phyloP scores from a whole-genome alignment of 2,113 vertebrate genomes.

The Calonectris borealis region DNA sequence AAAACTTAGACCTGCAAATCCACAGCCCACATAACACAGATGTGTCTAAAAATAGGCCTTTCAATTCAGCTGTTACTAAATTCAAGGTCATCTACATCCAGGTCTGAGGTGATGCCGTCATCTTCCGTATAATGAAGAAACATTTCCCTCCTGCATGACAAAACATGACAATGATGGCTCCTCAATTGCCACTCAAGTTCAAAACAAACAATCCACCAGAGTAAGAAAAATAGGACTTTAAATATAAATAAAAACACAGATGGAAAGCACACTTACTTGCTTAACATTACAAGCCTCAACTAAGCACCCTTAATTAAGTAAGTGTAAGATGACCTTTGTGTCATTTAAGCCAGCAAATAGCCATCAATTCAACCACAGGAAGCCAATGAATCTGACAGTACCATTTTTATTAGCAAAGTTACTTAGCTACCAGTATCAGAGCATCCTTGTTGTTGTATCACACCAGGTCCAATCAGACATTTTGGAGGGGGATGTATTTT shows the following conservation, averaged over 20 bases:
- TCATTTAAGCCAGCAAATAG: not conserved
- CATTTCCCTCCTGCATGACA: not conserved
- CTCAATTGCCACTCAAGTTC: not conserved
- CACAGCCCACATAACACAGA: not conserved
- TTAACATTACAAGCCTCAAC: not conserved
- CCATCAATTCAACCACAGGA: not conserved
- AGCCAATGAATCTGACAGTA: not conserved
- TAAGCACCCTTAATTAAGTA: not conserved
- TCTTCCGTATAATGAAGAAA: not conserved
- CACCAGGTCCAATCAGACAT: not conserved
- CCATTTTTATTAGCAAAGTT: not conserved
- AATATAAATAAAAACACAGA: not conserved
- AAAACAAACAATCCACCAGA: not conserved
- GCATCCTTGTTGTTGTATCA: not conserved
- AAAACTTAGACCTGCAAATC: not conserved
- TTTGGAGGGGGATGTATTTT: not conserved
- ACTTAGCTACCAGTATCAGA: not conserved
- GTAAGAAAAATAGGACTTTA: not conserved
- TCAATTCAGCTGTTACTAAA: not conserved
- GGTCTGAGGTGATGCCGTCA: not conserved
- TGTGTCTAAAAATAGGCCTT: not conserved
- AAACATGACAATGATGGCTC: not conserved
- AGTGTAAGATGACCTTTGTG: not conserved
- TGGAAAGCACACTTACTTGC: not conserved
- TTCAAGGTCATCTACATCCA: not conserved